A percentile compares a stretch with the other conserved stretches of the same genome.
Conservation (phyloP, 1,140 invertebrate species). For the Pachyrhynchus sulphureomaculatus region DNA sequence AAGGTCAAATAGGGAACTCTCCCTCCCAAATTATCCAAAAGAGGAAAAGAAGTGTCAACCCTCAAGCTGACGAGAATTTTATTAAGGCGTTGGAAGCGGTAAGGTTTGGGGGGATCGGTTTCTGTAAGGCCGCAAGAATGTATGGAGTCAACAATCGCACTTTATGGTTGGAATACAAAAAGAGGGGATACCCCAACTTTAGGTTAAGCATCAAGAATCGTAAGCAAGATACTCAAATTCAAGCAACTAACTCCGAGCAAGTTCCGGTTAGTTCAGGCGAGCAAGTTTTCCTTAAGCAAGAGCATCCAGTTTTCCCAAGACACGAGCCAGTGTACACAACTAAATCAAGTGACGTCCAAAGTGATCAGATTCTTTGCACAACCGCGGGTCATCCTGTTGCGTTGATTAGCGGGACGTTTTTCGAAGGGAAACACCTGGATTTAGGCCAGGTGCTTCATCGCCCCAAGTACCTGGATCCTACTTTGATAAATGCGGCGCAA, state of each 20-base stretch:
- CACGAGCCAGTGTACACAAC: too few species aligned
- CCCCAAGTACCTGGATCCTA: slow-evolving; percentile 54
- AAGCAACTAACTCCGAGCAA: slow-evolving; percentile 36
- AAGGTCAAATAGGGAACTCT: slow-evolving; percentile 30
- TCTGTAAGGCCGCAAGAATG: slow-evolving; percentile 78
- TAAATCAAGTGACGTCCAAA: not conserved
- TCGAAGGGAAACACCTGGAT: slow-evolving; percentile 62
- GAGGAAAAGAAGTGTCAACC: slow-evolving; percentile 65
- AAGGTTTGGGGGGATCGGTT: slow-evolving; percentile 77
- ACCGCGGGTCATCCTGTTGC: slow-evolving; percentile 51
- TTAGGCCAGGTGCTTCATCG: slow-evolving; percentile 53
- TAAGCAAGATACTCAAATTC: slow-evolving; percentile 56
- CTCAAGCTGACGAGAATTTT: slow-evolving; percentile 77
- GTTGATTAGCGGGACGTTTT: slow-evolving; percentile 56
- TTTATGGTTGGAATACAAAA: slow-evolving; percentile 81
- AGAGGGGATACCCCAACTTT: slow-evolving; percentile 75
- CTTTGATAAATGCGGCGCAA: slow-evolving; percentile 54
- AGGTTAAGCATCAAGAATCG: slow-evolving; percentile 71
- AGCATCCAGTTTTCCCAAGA: slow-evolving; percentile 33
- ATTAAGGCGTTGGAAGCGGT: slow-evolving; percentile 76
- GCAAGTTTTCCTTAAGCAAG: slow-evolving; percentile 48
- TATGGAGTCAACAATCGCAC: slow-evolving; percentile 82
- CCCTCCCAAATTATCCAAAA: slow-evolving; percentile 50
- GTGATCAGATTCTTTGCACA: slow-evolving; percentile 18
- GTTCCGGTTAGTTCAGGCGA: slow-evolving; percentile 51